These are phyloP conservation scores for Rhipidura dahli DNA, from an alignment of 2,113 vertebrate genomes.

Conservation along the genomic window DNA sequence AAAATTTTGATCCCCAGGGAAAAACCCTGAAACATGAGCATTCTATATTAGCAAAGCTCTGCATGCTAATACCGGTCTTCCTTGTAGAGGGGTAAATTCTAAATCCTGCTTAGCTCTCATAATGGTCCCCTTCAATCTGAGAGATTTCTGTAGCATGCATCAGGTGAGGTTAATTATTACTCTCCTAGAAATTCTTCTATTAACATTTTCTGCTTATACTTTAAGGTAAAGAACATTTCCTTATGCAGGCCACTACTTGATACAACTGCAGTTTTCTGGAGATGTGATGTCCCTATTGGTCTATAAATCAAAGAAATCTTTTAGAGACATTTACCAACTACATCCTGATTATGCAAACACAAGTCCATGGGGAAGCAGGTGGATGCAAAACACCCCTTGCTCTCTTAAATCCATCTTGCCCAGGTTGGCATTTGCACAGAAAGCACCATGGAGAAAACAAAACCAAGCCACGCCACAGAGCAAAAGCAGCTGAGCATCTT, in stretches of 20 bases:
- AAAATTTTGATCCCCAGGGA: background rate
- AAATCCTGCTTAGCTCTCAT: background rate
- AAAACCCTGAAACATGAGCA: background rate
- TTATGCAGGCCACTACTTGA: background rate
- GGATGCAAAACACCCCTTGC: background rate
- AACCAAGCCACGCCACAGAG: background rate
- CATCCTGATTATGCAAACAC: background rate
- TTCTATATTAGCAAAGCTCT: background rate
- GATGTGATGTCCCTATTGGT: background rate
- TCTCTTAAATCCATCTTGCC: background rate
- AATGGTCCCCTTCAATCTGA: background rate
- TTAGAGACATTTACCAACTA: background rate
- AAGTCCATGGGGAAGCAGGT: background rate
- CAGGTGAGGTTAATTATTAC: background rate
- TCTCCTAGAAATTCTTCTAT: background rate
- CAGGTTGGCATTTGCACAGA: fast-evolving
- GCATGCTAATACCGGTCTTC: background rate
- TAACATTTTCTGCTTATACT: background rate
- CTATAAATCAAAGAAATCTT: background rate
- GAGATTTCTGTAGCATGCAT: background rate
- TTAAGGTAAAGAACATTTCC: background rate
- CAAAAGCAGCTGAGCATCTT: background rate
- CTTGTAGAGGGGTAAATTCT: background rate
- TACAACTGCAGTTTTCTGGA: background rate
- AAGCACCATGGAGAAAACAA: background rate